Evolutionary conservation across 2,113 vertebrate species (phyloP).

Genomic region (Myotis yumanensis): DNA sequence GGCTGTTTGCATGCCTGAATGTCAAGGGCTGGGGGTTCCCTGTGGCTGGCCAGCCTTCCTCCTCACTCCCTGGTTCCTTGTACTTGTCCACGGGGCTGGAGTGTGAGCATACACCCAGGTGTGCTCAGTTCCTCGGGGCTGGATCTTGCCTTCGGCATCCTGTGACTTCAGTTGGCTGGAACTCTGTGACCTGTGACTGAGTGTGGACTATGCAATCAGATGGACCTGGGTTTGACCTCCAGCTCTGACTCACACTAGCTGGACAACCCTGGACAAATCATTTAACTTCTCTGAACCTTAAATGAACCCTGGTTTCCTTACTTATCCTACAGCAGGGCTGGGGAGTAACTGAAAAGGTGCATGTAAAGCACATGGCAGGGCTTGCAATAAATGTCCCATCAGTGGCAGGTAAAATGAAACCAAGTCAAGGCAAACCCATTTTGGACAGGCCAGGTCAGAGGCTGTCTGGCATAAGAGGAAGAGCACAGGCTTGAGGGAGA

Average conservation of each 20-base stretch:
- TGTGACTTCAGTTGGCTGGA: background rate
- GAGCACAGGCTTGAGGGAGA: background rate
- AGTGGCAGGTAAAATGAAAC: background rate
- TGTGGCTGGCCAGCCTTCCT: background rate
- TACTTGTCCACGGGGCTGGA: background rate
- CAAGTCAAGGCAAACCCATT: background rate
- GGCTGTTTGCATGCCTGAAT: background rate
- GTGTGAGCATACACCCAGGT: background rate
- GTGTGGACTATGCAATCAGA: background rate
- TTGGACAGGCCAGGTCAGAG: background rate
- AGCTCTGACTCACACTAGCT: background rate
- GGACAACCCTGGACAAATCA: background rate
- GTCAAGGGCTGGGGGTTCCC: background rate
- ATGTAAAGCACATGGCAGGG: background rate
- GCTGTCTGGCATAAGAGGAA: background rate
- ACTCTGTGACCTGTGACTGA: background rate
- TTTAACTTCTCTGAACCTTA: background rate
- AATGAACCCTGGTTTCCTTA: background rate
- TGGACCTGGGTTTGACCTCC: background rate
- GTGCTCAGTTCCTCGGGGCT: background rate
- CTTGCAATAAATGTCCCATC: background rate
- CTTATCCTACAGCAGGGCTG: rapidly evolving
- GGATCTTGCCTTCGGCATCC: background rate
- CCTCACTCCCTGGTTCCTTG: background rate
- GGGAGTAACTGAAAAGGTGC: background rate